Percentiles rank a stretch among this genome's conserved stretches.
These are phyloP conservation scores for Petrolisthes cinctipes DNA, from an alignment of 2,888 invertebrate genomes.

Conservation along the genomic window DNA sequence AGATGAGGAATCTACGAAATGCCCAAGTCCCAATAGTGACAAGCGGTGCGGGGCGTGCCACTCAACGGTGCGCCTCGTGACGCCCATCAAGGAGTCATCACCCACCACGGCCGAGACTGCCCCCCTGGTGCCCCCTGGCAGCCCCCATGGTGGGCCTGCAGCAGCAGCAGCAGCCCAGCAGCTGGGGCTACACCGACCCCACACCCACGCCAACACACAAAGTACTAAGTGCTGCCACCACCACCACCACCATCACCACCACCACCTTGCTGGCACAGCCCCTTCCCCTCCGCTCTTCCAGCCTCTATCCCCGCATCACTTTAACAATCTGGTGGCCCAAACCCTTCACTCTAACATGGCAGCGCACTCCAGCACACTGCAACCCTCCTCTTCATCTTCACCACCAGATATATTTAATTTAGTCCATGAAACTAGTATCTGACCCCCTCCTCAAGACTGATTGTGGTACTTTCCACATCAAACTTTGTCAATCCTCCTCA, in stretches of 20 bases:
- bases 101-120: constrained; percentile 60
- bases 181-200: constrained; percentile 61
- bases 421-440: constrained; percentile 82
- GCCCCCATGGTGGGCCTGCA: constrained; percentile 68
- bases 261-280: constrained; percentile 57
- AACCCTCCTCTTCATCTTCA: constrained; percentile 70
- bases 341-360: constrained; percentile 65
- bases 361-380: constrained; percentile 67
- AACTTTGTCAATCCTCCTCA: constrained; percentile 25
- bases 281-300: constrained; percentile 64
- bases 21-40: constrained; percentile 61
- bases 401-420: constrained; percentile 72
- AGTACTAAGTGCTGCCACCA: constrained; percentile 65
- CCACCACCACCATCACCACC: constrained; percentile 63
- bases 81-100: constrained; percentile 57
- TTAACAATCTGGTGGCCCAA: constrained; percentile 64
- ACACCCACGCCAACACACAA: constrained; percentile 64
- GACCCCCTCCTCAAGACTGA: constrained; percentile 67
- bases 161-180: constrained; percentile 63
- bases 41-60: constrained; percentile 59
- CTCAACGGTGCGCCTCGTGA: constrained; percentile 53
- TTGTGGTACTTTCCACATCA: constrained; percentile 41
- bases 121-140: constrained; percentile 59
- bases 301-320: constrained; percentile 63
- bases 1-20: constrained; percentile 76